Conservation (phyloP, 2,797 vertebrate species). For the Myotis findleyi region DNA sequence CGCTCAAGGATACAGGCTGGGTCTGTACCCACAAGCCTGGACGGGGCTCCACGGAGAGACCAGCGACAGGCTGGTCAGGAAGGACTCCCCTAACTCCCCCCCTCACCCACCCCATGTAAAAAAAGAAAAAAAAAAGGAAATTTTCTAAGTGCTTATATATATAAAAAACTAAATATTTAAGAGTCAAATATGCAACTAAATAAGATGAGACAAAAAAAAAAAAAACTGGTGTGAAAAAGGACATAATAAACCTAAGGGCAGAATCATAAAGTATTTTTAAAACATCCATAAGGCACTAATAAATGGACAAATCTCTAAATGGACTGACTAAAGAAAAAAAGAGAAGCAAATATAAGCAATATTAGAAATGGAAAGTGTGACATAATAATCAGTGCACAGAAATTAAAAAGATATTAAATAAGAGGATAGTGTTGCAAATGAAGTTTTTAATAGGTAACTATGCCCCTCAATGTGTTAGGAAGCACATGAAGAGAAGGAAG, state of each 20-base stretch:
- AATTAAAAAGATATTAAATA: neutral
- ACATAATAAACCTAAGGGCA: neutral
- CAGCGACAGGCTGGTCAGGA: no score
- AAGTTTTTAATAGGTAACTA: neutral
- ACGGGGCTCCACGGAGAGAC: no score
- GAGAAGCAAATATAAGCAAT: neutral
- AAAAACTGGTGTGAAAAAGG: neutral
- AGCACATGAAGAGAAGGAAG: neutral
- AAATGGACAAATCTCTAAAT: neutral
- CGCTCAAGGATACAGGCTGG: no score
- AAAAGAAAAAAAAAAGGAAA: neutral
- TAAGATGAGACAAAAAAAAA: neutral
- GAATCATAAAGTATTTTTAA: constrained; percentile 1
- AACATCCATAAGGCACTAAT: neutral
- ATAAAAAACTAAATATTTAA: neutral
- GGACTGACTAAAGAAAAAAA: neutral
- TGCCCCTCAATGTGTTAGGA: neutral
- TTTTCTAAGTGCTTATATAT: neutral
- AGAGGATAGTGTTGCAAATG: neutral
- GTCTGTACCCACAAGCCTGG: no score
- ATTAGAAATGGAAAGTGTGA: neutral
- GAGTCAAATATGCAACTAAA: neutral
- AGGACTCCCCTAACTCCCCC: no score
- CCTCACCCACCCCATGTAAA: no score
- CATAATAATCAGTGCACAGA: neutral